Conservation (phyloP, 1,140 invertebrate species). For the Drosophila subpulchrella region DNA sequence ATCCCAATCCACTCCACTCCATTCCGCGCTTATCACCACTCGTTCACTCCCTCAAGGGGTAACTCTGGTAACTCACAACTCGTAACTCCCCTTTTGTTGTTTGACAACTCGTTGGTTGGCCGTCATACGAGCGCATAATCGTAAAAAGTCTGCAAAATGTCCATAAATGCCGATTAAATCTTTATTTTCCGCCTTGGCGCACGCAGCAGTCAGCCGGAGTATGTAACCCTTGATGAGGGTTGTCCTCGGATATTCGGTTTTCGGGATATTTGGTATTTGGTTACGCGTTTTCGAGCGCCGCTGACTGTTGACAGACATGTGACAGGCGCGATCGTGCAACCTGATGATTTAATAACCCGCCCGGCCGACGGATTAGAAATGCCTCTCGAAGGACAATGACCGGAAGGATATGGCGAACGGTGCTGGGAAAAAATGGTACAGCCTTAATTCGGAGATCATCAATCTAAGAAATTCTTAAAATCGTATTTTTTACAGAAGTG, state of each 20-base stretch:
- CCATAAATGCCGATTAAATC: conserved; percentile 78
- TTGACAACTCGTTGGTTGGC: conserved; percentile 52
- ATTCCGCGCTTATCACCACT: conserved; percentile 13
- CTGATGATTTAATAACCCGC: conserved; percentile 79
- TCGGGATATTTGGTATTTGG: conserved; percentile 47
- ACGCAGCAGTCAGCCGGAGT: conserved; percentile 36
- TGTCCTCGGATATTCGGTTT: conserved; percentile 8
- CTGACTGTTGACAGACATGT: conserved; percentile 74
- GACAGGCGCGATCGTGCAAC: conserved; percentile 73
- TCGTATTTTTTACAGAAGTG: too few species aligned
- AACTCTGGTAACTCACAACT: not conserved
- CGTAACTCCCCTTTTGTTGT: conserved; percentile 3
- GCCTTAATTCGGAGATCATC: too few species aligned
- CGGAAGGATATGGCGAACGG: conserved; percentile 12
- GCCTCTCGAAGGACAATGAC: conserved; percentile 32
- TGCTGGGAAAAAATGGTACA: not conserved
- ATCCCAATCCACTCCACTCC: not conserved
- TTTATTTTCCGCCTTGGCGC: conserved; percentile 73
- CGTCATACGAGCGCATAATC: conserved; percentile 46
- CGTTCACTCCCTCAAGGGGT: conserved; percentile 10
- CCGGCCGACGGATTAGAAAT: conserved; percentile 51
- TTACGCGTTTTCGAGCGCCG: conserved; percentile 47
- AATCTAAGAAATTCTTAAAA: too few species aligned
- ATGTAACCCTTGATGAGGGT: conserved; percentile 16
- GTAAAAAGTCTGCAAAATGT: conserved; percentile 54